Evolutionary conservation across 2,888 invertebrate genomes (phyloP).

Genomic region (Phengaris alcon): DNA sequence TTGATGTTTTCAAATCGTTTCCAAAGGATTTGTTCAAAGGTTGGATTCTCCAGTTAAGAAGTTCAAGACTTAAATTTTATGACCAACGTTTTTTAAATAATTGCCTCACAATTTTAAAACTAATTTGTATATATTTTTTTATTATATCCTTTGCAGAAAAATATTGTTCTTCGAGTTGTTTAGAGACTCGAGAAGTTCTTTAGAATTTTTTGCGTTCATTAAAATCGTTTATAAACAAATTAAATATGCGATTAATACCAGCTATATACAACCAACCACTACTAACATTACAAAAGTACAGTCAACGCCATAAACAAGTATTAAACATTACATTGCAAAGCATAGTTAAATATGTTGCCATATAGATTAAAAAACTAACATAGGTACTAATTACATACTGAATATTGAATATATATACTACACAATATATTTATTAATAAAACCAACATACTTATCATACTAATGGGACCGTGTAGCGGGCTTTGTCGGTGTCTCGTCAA

Average conservation of each 20-base stretch:
- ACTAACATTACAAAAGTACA: neutral
- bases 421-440: too few species aligned
- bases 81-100: too few species aligned
- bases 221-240: neutral
- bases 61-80: too few species aligned
- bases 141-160: too few species aligned
- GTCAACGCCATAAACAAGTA: neutral
- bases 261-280: neutral
- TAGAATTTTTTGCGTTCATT: neutral
- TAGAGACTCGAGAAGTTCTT: neutral
- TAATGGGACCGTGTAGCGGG: constrained; percentile 60
- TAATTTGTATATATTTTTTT: too few species aligned
- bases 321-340: too few species aligned
- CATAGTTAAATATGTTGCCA: too few species aligned
- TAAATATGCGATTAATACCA: neutral
- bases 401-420: too few species aligned
- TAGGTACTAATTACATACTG: too few species aligned
- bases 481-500: constrained; percentile 55
- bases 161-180: neutral
- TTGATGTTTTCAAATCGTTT: neutral
- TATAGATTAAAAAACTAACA: too few species aligned
- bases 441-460: constrained; percentile 44
- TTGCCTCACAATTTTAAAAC: too few species aligned
- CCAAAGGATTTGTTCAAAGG: neutral
- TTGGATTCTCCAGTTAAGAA: neutral